A percentile compares a stretch with the other conserved stretches of the same genome.
These are phyloP conservation scores for Anthopleura sola DNA, from an alignment of 64 coral and sea anemone species.

Conservation along the genomic window DNA sequence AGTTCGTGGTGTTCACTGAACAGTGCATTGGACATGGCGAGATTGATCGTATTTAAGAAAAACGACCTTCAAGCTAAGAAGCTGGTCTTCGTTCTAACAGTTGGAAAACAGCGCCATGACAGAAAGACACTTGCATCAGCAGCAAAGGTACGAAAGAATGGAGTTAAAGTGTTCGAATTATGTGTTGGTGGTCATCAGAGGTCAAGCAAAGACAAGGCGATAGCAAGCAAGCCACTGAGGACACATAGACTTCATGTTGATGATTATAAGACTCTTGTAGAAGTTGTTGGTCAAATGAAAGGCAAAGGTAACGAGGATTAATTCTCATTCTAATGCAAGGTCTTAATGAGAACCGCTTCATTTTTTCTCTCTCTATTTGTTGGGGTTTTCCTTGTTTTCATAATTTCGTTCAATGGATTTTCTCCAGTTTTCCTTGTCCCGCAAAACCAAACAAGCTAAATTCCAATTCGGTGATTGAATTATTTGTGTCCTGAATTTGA, in stretches of 20 bases:
- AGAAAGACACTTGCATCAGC: not conserved
- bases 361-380: no score
- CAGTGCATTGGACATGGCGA: not conserved
- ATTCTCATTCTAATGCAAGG: no score
- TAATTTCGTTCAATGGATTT: no score
- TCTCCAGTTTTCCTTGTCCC: no score
- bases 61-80: not conserved
- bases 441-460: no score
- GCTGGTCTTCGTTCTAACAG: not conserved
- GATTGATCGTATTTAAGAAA: not conserved
- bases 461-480: no score
- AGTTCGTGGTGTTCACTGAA: not conserved
- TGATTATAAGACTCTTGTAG: not conserved
- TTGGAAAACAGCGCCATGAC: not conserved
- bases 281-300: not conserved
- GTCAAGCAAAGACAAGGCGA: not conserved
- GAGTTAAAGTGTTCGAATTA: not conserved
- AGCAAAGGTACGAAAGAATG: not conserved
- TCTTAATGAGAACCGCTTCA: no score
- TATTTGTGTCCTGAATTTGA: no score
- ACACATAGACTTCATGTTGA: slow-evolving; percentile 1
- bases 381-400: no score
- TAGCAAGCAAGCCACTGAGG: slow-evolving; percentile 6
- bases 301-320: not conserved
- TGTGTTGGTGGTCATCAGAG: not conserved